Percentiles rank a stretch among this genome's conserved stretches.
These are phyloP conservation scores for Falcunculus frontatus DNA, from an alignment of 2,113 vertebrate genomes.

Conservation along the genomic window DNA sequence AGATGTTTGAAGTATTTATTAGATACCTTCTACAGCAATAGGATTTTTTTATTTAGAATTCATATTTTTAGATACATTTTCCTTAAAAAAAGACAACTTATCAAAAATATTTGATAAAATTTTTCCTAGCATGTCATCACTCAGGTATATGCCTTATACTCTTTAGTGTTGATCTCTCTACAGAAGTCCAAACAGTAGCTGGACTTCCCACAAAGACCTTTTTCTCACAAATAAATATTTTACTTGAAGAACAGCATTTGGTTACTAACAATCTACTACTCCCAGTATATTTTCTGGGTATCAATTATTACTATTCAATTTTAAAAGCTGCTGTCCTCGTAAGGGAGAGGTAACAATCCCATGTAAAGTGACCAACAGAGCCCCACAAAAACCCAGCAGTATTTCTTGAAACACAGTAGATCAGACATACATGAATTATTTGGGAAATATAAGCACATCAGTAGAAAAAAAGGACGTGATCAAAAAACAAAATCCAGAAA, in stretches of 20 bases:
- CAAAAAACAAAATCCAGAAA: background rate
- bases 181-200: background rate
- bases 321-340: background rate
- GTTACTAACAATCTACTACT: background rate
- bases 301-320: background rate
- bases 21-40: background rate
- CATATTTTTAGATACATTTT: background rate
- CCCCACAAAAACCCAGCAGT: background rate
- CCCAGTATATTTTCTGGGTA: background rate
- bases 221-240: background rate
- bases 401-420: background rate
- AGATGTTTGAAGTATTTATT: constrained; percentile 18
- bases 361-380: background rate
- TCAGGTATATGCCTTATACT: background rate
- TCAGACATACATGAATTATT: background rate
- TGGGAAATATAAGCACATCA: background rate
- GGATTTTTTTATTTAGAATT: background rate
- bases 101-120: background rate
- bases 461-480: background rate
- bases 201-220: background rate
- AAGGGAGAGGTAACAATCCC: background rate
- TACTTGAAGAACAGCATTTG: background rate
- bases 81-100: background rate
- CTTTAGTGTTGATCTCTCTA: background rate
- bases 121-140: background rate